Evolutionary conservation across 2,888 invertebrate species (phyloP).

Genomic region (Lithosia quadra): DNA sequence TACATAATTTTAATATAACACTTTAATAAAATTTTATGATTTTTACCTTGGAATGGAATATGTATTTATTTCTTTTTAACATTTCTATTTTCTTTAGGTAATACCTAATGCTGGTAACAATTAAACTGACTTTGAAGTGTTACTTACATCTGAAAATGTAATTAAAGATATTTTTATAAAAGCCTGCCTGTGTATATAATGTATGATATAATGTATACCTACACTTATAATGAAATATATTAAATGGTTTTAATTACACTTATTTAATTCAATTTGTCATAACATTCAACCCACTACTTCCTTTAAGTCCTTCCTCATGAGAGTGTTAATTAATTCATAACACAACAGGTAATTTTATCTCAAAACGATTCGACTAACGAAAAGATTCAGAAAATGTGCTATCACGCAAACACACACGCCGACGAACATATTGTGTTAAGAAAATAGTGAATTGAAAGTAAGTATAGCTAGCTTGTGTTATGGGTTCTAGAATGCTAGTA

Average conservation of each 20-base stretch:
- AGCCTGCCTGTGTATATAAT: conserved; percentile 78
- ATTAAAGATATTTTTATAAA: conserved; percentile 51
- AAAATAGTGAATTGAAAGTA: too few species aligned
- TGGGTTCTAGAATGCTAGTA: too few species aligned
- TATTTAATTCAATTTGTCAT: not conserved
- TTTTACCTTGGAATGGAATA: conserved; percentile 22
- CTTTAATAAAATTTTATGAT: conserved; percentile 16
- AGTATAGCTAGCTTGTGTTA: too few species aligned
- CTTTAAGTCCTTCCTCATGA: not conserved
- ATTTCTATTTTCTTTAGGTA: conserved; percentile 34
- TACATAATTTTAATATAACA: conserved; percentile 10
- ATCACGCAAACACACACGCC: too few species aligned
- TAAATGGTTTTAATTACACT: conserved; percentile 69
- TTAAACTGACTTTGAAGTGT: conserved; percentile 65
- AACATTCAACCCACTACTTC: not conserved
- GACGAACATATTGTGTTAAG: too few species aligned
- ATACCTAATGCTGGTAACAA: conserved; percentile 40
- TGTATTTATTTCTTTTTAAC: conserved; percentile 29
- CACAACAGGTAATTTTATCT: too few species aligned
- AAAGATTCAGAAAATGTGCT: too few species aligned
- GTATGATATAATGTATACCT: conserved; percentile 77
- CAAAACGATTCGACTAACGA: too few species aligned
- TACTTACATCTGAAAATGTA: conserved; percentile 57
- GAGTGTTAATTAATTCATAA: too few species aligned
- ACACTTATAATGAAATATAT: conserved; percentile 74